phyloP scores from a whole-genome alignment of 2,888 invertebrate species.

The Amblyjoppa fuscipennis region DNA sequence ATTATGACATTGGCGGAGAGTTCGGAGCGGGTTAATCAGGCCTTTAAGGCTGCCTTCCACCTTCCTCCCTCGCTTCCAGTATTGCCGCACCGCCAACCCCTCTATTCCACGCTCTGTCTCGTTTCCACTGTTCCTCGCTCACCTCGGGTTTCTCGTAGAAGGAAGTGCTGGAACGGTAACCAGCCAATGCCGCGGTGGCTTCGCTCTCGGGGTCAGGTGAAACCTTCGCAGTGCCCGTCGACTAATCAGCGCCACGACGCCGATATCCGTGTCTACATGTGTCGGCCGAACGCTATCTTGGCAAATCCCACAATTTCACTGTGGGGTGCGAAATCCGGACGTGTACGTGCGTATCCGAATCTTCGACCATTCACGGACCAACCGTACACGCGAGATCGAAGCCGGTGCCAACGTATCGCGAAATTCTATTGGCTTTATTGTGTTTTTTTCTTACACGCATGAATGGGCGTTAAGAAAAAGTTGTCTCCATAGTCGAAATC shows the following conservation, averaged over 20 bases:
- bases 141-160: slow-evolving; percentile 13
- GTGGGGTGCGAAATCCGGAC: background rate
- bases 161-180: slow-evolving; percentile 37
- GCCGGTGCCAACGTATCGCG: background rate
- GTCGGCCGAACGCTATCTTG: slow-evolving; percentile 15
- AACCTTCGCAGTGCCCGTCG: slow-evolving; percentile 79
- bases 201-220: slow-evolving; percentile 74
- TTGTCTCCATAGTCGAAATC: background rate
- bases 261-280: slow-evolving; percentile 69
- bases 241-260: slow-evolving; percentile 82
- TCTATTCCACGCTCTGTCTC: slow-evolving; percentile 11
- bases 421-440: slow-evolving; percentile 14
- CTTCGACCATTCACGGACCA: background rate
- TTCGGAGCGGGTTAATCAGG: slow-evolving; percentile 80
- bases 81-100: background rate
- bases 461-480: background rate
- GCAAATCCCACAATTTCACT: slow-evolving; percentile 21
- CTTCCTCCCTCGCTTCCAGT: background rate
- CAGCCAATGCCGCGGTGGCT: slow-evolving; percentile 77
- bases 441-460: background rate
- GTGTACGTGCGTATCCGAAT: slow-evolving; percentile 2
- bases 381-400: background rate
- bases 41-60: slow-evolving; percentile 77
- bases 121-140: slow-evolving; percentile 1
- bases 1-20: slow-evolving; percentile 78